phyloP scores from a whole-genome alignment of 2,797 vertebrate species.

The Ciconia nigra region DNA sequence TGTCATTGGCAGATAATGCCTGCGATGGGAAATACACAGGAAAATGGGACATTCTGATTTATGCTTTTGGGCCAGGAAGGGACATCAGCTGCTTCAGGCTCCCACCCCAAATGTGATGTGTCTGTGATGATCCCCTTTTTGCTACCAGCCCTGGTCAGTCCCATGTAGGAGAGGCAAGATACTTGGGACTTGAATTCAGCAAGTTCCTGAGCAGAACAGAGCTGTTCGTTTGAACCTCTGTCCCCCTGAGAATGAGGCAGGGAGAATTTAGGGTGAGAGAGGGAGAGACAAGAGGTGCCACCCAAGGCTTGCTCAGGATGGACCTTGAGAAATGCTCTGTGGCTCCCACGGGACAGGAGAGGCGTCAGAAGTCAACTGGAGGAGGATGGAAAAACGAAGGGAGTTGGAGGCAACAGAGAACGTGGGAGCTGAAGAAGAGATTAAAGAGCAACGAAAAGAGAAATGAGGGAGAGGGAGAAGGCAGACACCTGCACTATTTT shows the following conservation, averaged over 20 bases:
- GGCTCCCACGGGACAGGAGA: neutral
- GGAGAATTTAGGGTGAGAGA: neutral
- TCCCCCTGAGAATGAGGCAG: neutral
- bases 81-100: neutral
- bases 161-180: neutral
- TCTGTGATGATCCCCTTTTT: neutral
- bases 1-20: neutral
- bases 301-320: neutral
- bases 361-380: neutral
- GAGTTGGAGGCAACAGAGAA: neutral
- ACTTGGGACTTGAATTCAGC: neutral
- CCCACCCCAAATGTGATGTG: no score
- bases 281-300: neutral
- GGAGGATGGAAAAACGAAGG: neutral
- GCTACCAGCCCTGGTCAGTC: neutral
- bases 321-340: neutral
- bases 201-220: neutral
- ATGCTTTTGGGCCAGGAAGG: neutral
- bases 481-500: slow-evolving; percentile 25
- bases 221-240: neutral
- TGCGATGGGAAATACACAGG: neutral
- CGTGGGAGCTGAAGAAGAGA: neutral
- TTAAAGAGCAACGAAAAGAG: neutral
- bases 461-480: neutral
- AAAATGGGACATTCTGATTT: neutral